Conservation (phyloP, 2,113 vertebrate genomes). For the Catharus minimus region DNA sequence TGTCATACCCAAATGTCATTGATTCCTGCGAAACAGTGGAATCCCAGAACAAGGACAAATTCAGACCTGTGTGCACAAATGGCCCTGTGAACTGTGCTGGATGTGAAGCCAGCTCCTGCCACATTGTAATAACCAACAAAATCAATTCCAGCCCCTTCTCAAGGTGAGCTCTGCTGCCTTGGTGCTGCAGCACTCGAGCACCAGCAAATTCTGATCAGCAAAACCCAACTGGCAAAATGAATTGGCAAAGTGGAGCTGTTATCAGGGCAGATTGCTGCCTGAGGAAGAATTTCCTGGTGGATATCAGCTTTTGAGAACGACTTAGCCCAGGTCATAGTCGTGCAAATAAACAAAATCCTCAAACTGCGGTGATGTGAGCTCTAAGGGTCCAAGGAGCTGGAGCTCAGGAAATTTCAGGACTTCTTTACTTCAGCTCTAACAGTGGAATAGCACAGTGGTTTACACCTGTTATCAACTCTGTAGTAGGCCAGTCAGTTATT, state of each 20-base stretch:
- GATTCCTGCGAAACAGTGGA: not conserved
- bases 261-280: conserved; percentile 18
- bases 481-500: not conserved
- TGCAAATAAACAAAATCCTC: conserved; percentile 15
- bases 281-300: not conserved
- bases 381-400: not conserved
- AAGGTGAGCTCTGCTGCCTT: not conserved
- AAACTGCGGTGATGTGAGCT: not conserved
- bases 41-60: not conserved
- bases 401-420: not conserved
- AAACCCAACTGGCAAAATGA: not conserved
- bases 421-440: conserved; percentile 4
- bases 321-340: not conserved
- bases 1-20: not conserved
- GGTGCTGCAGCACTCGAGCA: not conserved
- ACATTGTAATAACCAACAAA: not conserved
- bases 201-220: not conserved
- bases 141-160: not conserved
- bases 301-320: conserved; percentile 15
- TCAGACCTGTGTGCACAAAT: not conserved
- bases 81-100: not conserved
- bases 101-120: not conserved
- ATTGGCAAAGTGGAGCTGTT: not conserved
- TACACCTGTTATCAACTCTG: conserved; percentile 10
- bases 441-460: not conserved